phyloP scores from a whole-genome alignment of 2,797 vertebrate species.

The Anableps anableps region DNA sequence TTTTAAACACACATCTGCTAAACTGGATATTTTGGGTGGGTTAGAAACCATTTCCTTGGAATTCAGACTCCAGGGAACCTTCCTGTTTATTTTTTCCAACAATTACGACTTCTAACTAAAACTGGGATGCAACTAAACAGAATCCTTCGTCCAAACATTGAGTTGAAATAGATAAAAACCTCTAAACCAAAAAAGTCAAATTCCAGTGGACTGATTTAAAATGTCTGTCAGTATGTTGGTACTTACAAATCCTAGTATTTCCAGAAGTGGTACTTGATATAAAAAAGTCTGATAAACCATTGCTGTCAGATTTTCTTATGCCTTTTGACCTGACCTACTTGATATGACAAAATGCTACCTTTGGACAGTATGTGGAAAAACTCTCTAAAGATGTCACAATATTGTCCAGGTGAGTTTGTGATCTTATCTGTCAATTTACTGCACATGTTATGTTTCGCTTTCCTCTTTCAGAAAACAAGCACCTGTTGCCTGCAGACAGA shows the following conservation, averaged over 20 bases:
- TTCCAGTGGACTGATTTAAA: not conserved
- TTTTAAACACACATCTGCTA: not conserved
- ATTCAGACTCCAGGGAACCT: not conserved
- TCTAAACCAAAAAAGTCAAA: not conserved
- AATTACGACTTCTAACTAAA: not conserved
- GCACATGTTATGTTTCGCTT: conserved; percentile 13
- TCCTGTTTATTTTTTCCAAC: not conserved
- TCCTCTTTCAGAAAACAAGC: conserved; percentile 81
- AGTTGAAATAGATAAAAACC: not conserved
- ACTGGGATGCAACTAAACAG: not conserved
- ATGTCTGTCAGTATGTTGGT: not conserved
- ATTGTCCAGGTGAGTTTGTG: not conserved
- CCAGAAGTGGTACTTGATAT: not conserved
- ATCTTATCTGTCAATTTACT: conserved; percentile 4
- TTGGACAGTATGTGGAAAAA: conserved; percentile 1
- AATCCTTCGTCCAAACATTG: not conserved
- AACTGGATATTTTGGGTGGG: not conserved
- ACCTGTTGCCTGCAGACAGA: conserved; percentile 85
- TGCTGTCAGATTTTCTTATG: not conserved
- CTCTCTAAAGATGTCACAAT: not conserved
- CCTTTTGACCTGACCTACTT: not conserved
- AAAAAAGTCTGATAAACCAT: conserved; percentile 60
- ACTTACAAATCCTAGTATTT: not conserved
- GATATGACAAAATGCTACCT: not conserved
- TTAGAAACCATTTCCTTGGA: not conserved